Percentiles rank a stretch among this genome's conserved stretches.
These are phyloP conservation scores for Phallusia fumigata DNA, from an alignment of 23 tunicate genomes.

Conservation along the genomic window DNA sequence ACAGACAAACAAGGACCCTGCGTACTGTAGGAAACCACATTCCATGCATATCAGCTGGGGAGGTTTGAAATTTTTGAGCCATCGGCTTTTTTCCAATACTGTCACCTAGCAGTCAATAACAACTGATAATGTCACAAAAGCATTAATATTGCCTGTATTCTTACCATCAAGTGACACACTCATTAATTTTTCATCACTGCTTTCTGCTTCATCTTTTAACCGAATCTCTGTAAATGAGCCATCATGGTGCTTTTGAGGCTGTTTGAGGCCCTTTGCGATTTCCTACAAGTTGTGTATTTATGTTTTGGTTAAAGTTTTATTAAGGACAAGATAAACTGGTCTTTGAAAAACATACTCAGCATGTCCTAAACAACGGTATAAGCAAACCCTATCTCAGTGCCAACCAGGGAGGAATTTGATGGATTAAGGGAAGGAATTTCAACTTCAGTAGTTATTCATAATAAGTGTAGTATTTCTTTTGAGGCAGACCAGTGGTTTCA, in stretches of 20 bases:
- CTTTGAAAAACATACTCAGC: too few species aligned
- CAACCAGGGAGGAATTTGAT: too few species aligned
- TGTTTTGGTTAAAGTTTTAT: too few species aligned
- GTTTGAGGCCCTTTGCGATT: conserved; percentile 67
- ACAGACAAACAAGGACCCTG: conserved; percentile 93
- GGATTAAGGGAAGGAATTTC: too few species aligned
- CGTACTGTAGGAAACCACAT: conserved; percentile 99
- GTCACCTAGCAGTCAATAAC: background rate
- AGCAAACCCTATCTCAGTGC: too few species aligned
- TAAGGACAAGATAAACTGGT: too few species aligned
- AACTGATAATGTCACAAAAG: background rate
- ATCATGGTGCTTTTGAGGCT: conserved; percentile 30
- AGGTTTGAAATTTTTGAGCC: conserved; percentile 65
- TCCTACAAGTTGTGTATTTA: conserved; percentile 30
- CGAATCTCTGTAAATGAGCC: conserved; percentile 70
- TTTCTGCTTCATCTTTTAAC: conserved; percentile 43
- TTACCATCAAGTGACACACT: conserved; percentile 1
- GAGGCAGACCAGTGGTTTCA: too few species aligned
- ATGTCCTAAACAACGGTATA: too few species aligned
- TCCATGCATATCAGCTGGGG: conserved; percentile 99
- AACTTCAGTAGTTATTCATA: too few species aligned
- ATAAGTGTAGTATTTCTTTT: too few species aligned
- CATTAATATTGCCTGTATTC: background rate
- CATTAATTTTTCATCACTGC: conserved; percentile 1
- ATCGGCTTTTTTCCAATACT: background rate